Evolutionary conservation across 2,113 vertebrate genomes (phyloP).

Genomic region (Orthonyx spaldingii): DNA sequence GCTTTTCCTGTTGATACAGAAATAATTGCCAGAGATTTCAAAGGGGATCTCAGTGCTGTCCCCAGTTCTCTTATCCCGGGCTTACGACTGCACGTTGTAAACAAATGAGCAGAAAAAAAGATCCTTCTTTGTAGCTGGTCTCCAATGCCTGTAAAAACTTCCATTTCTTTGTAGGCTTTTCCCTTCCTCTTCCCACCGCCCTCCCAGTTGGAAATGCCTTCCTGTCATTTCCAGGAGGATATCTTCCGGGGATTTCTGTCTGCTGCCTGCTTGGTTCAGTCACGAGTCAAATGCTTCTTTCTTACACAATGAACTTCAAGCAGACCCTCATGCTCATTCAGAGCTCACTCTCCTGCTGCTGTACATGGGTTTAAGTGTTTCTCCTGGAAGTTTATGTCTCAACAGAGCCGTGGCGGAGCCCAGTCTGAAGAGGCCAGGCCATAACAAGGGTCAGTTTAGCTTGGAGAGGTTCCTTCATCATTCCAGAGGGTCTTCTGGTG

Average conservation of each 20-base stretch:
- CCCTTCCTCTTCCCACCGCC: slow-evolving; percentile 3
- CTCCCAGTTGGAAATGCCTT: slow-evolving; percentile 39
- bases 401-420: fast-evolving
- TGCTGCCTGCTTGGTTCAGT: background rate
- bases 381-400: background rate
- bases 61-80: background rate
- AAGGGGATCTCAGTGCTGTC: background rate
- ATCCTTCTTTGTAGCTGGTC: slow-evolving; percentile 20
- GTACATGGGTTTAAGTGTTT: fast-evolving
- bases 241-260: slow-evolving; percentile 17
- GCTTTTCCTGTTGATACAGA: slow-evolving; percentile 41
- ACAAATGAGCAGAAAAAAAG: slow-evolving; percentile 1
- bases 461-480: background rate
- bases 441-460: fast-evolving
- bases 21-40: slow-evolving; percentile 31
- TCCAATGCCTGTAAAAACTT: slow-evolving; percentile 22
- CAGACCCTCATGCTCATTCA: background rate
- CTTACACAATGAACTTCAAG: background rate
- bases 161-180: slow-evolving; percentile 46
- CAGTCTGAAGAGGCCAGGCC: background rate
- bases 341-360: background rate
- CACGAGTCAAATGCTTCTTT: background rate
- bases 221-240: background rate
- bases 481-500: background rate
- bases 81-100: background rate